Base-by-base conservation (phyloP, 1,140 invertebrate species). In the Chymomyza costata region DNA sequence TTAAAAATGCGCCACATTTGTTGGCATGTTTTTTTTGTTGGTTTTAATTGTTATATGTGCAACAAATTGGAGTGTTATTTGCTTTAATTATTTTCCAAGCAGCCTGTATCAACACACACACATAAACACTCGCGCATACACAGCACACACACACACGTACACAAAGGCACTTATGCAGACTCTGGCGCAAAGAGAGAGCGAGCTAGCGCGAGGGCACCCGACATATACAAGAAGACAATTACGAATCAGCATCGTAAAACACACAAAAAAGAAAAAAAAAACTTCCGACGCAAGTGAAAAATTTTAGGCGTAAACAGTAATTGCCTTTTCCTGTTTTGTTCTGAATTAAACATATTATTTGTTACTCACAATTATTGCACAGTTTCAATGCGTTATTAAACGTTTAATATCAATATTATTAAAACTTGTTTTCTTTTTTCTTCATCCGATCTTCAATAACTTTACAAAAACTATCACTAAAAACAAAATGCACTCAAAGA, bases 221-320 rank as follows among this genome's bases (percentile, higher is more conserved):
- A 64, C 63, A 65, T 76, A 76, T 59, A 76, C 71, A 76, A 78
- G 57, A 66, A 56, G 66, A 65, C 66, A 73, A 73, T 73, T 71
- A 69, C 70, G 71, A 76, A 74, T 68, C 68, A 73, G 68, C 68
- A 74, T 76, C 70, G 68, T 73, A 67, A 68, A 55, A 56, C 43
- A 56, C 43, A 59, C 57, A 58, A 61, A 61, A 65, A 64, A 65
- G 60, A 51, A 55, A 48, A 47, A 54, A 58, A 52, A 69, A 61
- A 63, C 60, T 66, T 63, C 53, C 39, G 45, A 51, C 60, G 45
- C 47, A 45, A 65, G 50, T 40, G 32, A 54, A 54, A 58, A 53
- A 37, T 63, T 30, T 56, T 25, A 61, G 53, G 40, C 53, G 53
- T 55, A 48, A 43, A 60, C 31, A 25, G 13, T 14, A 45, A 37